Base-by-base conservation (phyloP, 2,113 vertebrate genomes). In the Gobius niger region DNA sequence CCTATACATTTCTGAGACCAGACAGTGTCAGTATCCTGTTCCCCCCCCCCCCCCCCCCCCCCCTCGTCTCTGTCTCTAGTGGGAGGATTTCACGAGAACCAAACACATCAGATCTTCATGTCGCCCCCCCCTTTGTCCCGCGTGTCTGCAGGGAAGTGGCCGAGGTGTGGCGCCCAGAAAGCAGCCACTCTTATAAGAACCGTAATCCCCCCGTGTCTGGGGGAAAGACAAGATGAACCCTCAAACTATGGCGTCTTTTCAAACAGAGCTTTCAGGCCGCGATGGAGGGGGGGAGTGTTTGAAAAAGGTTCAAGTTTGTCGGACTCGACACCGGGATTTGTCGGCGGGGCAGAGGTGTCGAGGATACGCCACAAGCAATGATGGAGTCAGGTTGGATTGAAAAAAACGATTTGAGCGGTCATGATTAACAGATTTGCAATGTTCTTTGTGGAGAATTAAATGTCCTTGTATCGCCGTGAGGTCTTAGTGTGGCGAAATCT, bases 81-180 rank as follows among this genome's bases (percentile, higher is more conserved):
- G 65, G 65, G 64, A 63, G 68, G 72, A 73, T 72, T 80, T 67
- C 67, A 72, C 77, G 76, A 71, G 82, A 89, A 82, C 62, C 16
- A 60, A 42, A 75, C 70, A 53, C 67, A 6, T 71, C 40, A 62
- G 9, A 7, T 65, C 41, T 73, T 82, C 70, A 73, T 71, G 52
- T 67, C 34, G 16, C 14, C 56, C 24, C 24, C 24, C 24, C 14
- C 56, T 49, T 60, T 56, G 74, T 78, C 56, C 75, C 67, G 73
- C 24, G 83, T 71, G 70, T 68, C 87, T 69, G 63, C 44, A 77
- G 76, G 75, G 72, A 76, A 76, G 41, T 59, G 24, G 12, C 44
- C 5, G 34, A 85, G 80, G 81, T 81, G 85, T 82, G 82, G 83
- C 80, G 34, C 75, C 83, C 63, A 14, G 24, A 74, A 65, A 60